Evolutionary conservation across 2,888 invertebrate genomes (phyloP).

Genomic region (Drosophila recens): DNA sequence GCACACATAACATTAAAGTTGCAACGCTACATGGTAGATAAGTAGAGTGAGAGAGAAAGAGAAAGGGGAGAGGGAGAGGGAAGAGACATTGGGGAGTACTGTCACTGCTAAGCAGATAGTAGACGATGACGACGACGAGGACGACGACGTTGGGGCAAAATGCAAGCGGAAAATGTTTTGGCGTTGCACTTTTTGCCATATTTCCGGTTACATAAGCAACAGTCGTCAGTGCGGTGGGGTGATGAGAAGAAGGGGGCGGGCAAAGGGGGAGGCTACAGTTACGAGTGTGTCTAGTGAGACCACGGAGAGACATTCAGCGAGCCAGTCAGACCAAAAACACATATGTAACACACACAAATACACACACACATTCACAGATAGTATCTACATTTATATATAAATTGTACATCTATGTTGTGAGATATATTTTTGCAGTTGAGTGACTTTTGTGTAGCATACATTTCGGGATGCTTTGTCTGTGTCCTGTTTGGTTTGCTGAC

Average conservation of each 20-base stretch:
- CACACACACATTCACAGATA: constrained; percentile 1
- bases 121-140: constrained; percentile 19
- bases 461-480: constrained; percentile 43
- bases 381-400: constrained; percentile 7
- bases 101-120: constrained; percentile 47
- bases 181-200: constrained; percentile 80
- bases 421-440: constrained; percentile 77
- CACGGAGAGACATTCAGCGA: constrained; percentile 38
- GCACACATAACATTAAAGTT: constrained; percentile 81
- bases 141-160: constrained; percentile 38
- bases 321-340: constrained; percentile 36
- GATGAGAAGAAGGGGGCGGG: too few relatives aligned
- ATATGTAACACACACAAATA: constrained; percentile 14
- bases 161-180: constrained; percentile 80
- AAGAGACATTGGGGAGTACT: constrained; percentile 6
- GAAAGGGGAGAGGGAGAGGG: neutral
- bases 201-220: constrained; percentile 80
- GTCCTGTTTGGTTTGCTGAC: constrained; percentile 75
- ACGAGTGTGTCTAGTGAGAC: constrained; percentile 30
- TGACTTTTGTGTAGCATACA: constrained; percentile 64
- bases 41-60: neutral
- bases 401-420: constrained; percentile 43
- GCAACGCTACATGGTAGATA: constrained; percentile 44
- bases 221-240: constrained; percentile 33
- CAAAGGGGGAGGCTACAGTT: neutral